These are phyloP conservation scores for Corapipo altera DNA, from an alignment of 2,113 vertebrate species.

Conservation along the genomic window DNA sequence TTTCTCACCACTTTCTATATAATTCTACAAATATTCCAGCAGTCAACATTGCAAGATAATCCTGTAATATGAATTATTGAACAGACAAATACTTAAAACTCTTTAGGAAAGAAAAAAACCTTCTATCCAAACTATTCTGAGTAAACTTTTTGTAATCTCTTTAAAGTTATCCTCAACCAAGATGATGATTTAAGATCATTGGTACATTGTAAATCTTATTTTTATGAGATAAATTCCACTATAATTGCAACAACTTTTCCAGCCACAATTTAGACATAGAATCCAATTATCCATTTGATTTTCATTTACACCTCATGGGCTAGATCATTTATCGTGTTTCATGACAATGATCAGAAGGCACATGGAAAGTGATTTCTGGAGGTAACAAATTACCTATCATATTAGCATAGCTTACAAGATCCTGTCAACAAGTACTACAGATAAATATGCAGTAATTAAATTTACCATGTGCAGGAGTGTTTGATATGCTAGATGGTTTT, in stretches of 20 bases:
- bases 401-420: conserved; percentile 79
- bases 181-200: conserved; percentile 67
- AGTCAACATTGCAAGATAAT: not conserved
- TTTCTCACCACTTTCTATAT: not conserved
- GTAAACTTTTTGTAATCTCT: conserved; percentile 18
- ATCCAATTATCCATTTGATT: conserved; percentile 83
- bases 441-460: conserved; percentile 81
- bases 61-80: conserved; percentile 17
- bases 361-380: conserved; percentile 75
- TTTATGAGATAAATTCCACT: conserved; percentile 70
- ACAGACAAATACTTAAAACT: conserved; percentile 28
- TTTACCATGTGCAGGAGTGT: conserved; percentile 69
- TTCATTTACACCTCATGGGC: conserved; percentile 76
- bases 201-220: conserved; percentile 54
- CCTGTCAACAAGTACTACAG: conserved; percentile 73
- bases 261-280: conserved; percentile 76
- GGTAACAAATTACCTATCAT: conserved; percentile 78
- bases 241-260: conserved; percentile 67
- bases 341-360: conserved; percentile 78
- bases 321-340: conserved; percentile 80
- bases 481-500: conserved; percentile 69
- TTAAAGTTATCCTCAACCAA: conserved; percentile 27
- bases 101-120: not conserved
- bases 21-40: not conserved
- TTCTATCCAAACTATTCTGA: not conserved